Base-by-base conservation (phyloP, 2,888 invertebrate genomes). In the Urechis unicinctus region DNA sequence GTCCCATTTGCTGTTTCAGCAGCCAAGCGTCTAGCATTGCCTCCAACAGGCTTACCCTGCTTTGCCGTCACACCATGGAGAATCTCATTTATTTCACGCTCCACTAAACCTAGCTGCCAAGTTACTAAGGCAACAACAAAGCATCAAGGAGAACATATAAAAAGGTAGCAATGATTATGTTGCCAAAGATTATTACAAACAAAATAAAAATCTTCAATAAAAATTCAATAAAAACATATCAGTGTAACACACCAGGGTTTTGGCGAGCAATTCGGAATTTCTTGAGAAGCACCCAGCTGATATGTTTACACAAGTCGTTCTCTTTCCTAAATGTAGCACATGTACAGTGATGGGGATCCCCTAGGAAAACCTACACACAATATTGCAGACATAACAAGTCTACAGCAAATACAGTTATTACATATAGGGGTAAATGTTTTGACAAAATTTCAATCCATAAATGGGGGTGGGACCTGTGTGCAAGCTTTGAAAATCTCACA, bases 21-120 rank as follows among this genome's bases (percentile, higher is more conserved):
- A 13, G 17, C 36, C n/a, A 53, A 54, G 22, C 61, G 46, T 53
- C 48, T 45, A 44, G 54, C 53, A 26, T 41, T 53, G 22, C 43
- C 58, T 5, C 45, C 44, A 3, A 57, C 22, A 3, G 52, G 41
- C 24, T 57, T 30, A 13, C 67, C 62, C 30, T 64, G 66, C 5
- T 54, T 50, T 9, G 59, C 62, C 0, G 62, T 61, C 5, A 64
- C 49, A 2, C 73, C 74, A 26, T 65, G 64, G 26, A 77, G 57
- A 3, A 78, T 63, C 53, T 73, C 72, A 55, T 72, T 73, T 17
- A 78, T 71, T 60, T 78, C 78, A 61, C 77, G 61, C 54, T 78
- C 78, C 22, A 73, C 74, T 13, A 78, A 61, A 21, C 78, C 78
- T 45, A 71, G 61, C 62, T 78, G 78, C 78, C 78, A 78, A 43